Evolutionary conservation across 1,140 invertebrate species (phyloP).

Genomic region (Ostrea edulis): DNA sequence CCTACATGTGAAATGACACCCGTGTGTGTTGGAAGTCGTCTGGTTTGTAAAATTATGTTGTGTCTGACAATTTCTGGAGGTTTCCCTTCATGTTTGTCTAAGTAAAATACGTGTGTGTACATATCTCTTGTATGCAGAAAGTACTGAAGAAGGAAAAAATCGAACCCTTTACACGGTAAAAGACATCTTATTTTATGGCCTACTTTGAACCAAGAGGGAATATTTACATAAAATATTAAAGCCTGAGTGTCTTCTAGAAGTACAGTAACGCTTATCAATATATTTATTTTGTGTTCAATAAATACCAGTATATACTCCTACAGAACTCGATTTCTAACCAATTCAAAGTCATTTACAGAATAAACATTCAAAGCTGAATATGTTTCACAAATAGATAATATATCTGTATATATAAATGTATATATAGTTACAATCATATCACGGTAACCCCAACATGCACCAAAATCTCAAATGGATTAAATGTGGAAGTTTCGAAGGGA

Average conservation of each 20-base stretch:
- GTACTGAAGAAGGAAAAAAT: not conserved
- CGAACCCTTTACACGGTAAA: slow-evolving; percentile 9
- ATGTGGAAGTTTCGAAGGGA: not conserved
- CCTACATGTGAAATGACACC: not conserved
- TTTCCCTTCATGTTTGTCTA: not conserved
- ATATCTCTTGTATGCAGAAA: not conserved
- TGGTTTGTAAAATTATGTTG: not conserved
- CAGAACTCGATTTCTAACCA: slow-evolving; percentile 23
- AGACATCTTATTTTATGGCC: slow-evolving; percentile 29
- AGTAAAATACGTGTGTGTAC: slow-evolving; percentile 23
- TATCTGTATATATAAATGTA: not conserved
- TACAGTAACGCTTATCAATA: not conserved
- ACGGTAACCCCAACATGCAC: not conserved
- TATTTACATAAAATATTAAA: slow-evolving; percentile 34
- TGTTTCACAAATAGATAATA: not conserved
- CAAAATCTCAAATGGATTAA: slow-evolving; percentile 17
- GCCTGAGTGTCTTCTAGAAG: not conserved
- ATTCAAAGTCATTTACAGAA: slow-evolving; percentile 31
- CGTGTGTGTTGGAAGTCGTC: not conserved
- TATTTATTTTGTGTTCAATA: slow-evolving; percentile 30
- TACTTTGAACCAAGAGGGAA: slow-evolving; percentile 26
- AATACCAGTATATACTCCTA: slow-evolving; percentile 21
- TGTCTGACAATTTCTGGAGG: not conserved
- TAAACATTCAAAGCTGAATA: not conserved
- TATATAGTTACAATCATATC: not conserved